A percentile compares a stretch with the other conserved stretches of the same genome.
Conservation (phyloP, 2,113 vertebrate species). For the Grus americana region DNA sequence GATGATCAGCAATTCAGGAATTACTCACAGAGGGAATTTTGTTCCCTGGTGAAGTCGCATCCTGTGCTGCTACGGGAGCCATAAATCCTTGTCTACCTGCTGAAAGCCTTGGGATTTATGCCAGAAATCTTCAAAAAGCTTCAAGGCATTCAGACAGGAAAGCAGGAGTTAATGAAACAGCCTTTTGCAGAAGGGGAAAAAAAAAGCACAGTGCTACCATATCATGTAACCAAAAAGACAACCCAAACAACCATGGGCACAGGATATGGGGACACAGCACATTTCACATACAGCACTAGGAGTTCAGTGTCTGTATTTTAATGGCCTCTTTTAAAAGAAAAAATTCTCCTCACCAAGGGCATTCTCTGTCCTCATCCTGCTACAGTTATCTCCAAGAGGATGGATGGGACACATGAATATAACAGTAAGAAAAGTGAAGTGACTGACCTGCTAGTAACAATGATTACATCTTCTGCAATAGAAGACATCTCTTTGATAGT, state of each 20-base stretch:
- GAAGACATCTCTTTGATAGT: slow-evolving; percentile 99
- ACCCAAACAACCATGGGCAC: background rate
- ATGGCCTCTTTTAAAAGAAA: background rate
- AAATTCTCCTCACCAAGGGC: background rate
- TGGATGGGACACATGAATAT: background rate
- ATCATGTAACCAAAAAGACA: background rate
- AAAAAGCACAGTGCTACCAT: background rate
- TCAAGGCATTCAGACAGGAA: background rate
- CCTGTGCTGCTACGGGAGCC: background rate
- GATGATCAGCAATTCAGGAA: background rate
- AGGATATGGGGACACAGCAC: background rate
- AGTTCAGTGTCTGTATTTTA: background rate
- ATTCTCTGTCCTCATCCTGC: background rate
- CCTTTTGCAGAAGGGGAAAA: background rate
- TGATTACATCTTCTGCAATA: slow-evolving; percentile 98
- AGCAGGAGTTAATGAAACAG: background rate
- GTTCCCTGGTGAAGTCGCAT: fast-evolving
- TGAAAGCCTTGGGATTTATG: background rate
- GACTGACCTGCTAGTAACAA: slow-evolving; percentile 94
- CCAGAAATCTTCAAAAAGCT: background rate
- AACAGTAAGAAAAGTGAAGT: background rate
- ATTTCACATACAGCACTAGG: background rate
- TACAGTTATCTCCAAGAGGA: background rate
- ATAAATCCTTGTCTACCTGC: background rate
- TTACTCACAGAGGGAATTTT: background rate